These are phyloP conservation scores for Ichneumoninae sp. DNA, from an alignment of 2,888 invertebrate genomes.

Conservation along the genomic window DNA sequence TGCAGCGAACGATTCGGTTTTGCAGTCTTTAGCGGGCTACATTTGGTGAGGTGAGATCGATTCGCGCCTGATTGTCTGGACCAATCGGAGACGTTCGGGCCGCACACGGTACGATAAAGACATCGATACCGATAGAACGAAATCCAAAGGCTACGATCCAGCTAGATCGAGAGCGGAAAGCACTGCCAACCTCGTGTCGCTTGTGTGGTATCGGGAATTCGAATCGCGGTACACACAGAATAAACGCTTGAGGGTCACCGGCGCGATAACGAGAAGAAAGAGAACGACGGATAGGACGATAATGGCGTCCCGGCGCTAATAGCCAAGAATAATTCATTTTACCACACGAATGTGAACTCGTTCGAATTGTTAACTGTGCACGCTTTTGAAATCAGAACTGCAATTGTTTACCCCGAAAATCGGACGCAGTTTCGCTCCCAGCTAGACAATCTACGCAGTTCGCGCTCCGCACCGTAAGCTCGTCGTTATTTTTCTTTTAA, in stretches of 20 bases:
- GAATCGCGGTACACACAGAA: conserved; percentile 2
- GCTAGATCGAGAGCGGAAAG: conserved; percentile 4
- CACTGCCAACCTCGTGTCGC: not conserved
- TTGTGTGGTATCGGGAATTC: conserved; percentile 10
- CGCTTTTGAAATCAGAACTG: not conserved
- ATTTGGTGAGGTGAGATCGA: conserved; percentile 16
- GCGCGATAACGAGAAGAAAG: conserved; percentile 4
- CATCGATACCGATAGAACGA: not conserved
- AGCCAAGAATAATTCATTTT: not conserved
- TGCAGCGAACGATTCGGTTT: not conserved
- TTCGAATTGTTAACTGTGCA: not conserved
- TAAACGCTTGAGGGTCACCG: not conserved
- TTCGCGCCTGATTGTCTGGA: conserved; percentile 1
- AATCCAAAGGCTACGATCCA: not conserved
- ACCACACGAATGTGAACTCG: not conserved
- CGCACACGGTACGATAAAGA: not conserved
- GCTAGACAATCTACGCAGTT: not conserved
- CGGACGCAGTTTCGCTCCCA: not conserved
- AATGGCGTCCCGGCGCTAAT: not conserved
- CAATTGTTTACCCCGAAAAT: conserved; percentile 1
- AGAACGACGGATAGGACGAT: conserved; percentile 5
- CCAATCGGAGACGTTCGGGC: not conserved
- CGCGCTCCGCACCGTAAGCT: not conserved
- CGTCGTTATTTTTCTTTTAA: not conserved
- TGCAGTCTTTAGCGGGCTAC: conserved; percentile 6